These are phyloP conservation scores for Python bivittatus DNA, from an alignment of 2,113 vertebrate genomes.

Conservation along the genomic window DNA sequence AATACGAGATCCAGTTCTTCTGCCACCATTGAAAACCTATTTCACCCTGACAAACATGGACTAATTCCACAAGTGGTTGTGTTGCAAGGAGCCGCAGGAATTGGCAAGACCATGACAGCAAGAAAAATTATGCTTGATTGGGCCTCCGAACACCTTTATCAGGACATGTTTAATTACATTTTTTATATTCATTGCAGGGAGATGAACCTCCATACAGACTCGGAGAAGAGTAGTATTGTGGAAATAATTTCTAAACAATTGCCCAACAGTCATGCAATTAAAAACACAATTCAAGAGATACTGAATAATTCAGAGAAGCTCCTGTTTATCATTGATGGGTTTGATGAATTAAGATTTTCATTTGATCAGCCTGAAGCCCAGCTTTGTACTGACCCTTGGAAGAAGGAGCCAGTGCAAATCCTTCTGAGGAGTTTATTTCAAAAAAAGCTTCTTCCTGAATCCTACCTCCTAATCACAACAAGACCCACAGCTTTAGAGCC, in stretches of 20 bases:
- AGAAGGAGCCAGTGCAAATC: background rate
- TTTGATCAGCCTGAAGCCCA: constrained; percentile 35
- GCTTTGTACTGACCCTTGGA: background rate
- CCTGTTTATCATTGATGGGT: constrained; percentile 70
- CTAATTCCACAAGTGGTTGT: too few relatives aligned
- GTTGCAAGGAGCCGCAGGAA: too few relatives aligned
- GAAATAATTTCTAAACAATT: constrained; percentile 1
- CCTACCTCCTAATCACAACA: constrained; percentile 65
- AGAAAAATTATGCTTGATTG: constrained; percentile 63
- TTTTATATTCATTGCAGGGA: constrained; percentile 71
- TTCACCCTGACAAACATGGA: too few relatives aligned
- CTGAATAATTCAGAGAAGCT: constrained; percentile 43
- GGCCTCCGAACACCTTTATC: constrained; percentile 35
- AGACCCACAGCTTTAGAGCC: constrained; percentile 57
- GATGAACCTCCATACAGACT: background rate
- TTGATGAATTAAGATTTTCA: constrained; percentile 62
- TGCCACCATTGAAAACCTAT: background rate
- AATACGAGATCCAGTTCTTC: accelerated
- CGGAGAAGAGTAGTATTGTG: background rate
- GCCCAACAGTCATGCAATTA: constrained; percentile 19
- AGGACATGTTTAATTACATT: constrained; percentile 56
- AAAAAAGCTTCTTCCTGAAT: constrained; percentile 47
- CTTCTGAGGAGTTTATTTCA: constrained; percentile 27
- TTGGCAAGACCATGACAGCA: background rate
- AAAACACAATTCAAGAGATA: constrained; percentile 27